These are phyloP conservation scores for Lichenostomus cassidix DNA, from an alignment of 2,113 vertebrate species.

Conservation along the genomic window DNA sequence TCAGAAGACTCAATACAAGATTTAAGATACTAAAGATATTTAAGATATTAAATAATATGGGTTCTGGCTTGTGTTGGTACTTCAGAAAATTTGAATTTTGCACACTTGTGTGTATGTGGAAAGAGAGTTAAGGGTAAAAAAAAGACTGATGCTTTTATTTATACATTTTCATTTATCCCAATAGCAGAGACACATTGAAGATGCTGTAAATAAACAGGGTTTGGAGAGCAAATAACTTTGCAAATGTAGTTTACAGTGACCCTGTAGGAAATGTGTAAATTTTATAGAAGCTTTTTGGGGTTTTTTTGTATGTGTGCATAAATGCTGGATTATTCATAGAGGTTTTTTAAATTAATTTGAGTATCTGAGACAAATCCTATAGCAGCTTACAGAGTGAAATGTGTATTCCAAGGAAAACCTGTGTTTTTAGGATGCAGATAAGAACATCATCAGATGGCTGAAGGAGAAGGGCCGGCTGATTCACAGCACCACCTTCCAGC, in stretches of 20 bases:
- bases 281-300: neutral
- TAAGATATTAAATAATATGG: neutral
- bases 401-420: neutral
- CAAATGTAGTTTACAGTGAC: neutral
- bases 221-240: neutral
- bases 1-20: neutral
- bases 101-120: neutral
- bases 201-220: neutral
- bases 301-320: neutral
- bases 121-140: neutral
- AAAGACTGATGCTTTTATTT: neutral
- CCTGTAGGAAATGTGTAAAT: neutral
- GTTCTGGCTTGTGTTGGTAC: neutral
- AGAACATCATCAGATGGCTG: conserved; percentile 88
- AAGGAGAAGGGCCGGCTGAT: conserved; percentile 90
- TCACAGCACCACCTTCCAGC: conserved; percentile 80
- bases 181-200: neutral
- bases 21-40: neutral
- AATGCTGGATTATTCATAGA: neutral
- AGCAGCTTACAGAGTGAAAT: neutral
- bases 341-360: neutral
- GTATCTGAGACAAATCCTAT: neutral
- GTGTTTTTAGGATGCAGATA: conserved; percentile 89
- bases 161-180: neutral
- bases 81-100: neutral